Conservation (phyloP, 2,797 vertebrate species). For the Lycodopsis pacificus region DNA sequence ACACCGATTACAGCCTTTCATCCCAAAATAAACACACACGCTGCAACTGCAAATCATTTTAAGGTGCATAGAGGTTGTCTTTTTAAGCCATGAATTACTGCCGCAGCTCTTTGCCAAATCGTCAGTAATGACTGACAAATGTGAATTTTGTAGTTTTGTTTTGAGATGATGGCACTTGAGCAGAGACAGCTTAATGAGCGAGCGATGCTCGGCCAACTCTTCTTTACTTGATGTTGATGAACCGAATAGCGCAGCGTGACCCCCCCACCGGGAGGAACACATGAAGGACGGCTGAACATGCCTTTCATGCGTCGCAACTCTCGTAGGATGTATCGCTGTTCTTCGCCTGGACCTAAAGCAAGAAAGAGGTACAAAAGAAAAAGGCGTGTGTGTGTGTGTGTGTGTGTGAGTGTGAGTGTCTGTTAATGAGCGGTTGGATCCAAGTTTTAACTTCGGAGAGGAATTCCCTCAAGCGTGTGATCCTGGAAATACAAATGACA, state of each 20-base stretch:
- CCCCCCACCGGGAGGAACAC: conserved; percentile 76
- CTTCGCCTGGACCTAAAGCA: conserved; percentile 68
- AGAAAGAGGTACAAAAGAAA: conserved; percentile 53
- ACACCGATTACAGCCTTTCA: conserved; percentile 40
- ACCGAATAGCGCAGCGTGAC: conserved; percentile 48
- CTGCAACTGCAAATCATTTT: conserved; percentile 6
- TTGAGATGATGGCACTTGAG: conserved; percentile 33
- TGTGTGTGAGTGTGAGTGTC: conserved; percentile 29
- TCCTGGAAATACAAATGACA: conserved; percentile 73
- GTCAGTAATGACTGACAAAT: conserved; percentile 55
- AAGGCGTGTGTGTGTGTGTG: conserved; percentile 16
- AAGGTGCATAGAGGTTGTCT: conserved; percentile 6
- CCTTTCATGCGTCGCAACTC: conserved; percentile 73
- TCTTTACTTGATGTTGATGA: conserved; percentile 49
- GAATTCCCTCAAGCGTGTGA: conserved; percentile 61
- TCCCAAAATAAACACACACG: conserved; percentile 27
- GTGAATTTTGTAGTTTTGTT: conserved; percentile 41
- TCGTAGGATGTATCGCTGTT: conserved; percentile 65
- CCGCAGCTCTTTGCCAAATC: conserved; percentile 46
- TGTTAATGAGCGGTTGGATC: conserved; percentile 67
- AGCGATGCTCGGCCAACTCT: conserved; percentile 39
- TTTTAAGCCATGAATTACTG: conserved; percentile 12
- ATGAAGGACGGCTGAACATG: conserved; percentile 79
- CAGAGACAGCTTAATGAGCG: conserved; percentile 53
- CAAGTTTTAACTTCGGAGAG: conserved; percentile 45